Percentiles rank a stretch among this genome's conserved stretches.
phyloP scores from a whole-genome alignment of 1,140 invertebrate species.

The Drosophila sechellia region DNA sequence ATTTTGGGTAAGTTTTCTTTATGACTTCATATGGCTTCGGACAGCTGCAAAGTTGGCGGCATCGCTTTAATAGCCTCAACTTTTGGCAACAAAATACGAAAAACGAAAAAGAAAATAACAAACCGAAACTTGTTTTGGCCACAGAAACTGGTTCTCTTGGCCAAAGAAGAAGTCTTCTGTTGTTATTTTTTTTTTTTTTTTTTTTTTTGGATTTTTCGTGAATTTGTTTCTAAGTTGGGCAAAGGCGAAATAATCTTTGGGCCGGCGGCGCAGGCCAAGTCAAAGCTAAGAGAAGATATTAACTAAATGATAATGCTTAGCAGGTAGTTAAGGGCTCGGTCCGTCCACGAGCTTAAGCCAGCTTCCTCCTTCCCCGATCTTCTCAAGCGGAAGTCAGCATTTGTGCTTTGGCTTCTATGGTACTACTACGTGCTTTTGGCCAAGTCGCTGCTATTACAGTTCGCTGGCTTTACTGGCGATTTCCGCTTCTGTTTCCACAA shows the following conservation, averaged over 20 bases:
- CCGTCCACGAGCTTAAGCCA: conserved; percentile 14
- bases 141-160: conserved; percentile 53
- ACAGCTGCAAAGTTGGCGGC: conserved; percentile 72
- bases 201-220: conserved; percentile 52
- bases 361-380: conserved; percentile 2
- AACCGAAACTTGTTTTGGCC: conserved; percentile 62
- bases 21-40: conserved; percentile 75
- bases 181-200: conserved; percentile 41
- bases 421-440: conserved; percentile 52
- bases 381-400: conserved; percentile 52
- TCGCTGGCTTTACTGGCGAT: conserved; percentile 27
- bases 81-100: conserved; percentile 51
- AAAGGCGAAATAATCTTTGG: conserved; percentile 61
- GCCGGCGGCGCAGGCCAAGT: conserved; percentile 16
- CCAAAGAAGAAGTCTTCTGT: conserved; percentile 41
- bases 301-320: conserved; percentile 59
- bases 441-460: conserved; percentile 48
- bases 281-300: conserved; percentile 50
- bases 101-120: conserved; percentile 12
- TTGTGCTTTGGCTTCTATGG: conserved; percentile 23
- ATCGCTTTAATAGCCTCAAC: conserved; percentile 75
- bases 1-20: conserved; percentile 64
- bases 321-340: conserved; percentile 43
- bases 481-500: conserved; percentile 53
- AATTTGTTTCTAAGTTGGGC: conserved; percentile 78